A percentile compares a stretch with the other conserved stretches of the same genome.
These are phyloP conservation scores for Pseudomugil tenellus DNA, from an alignment of 2,797 vertebrate genomes.

Conservation along the genomic window DNA sequence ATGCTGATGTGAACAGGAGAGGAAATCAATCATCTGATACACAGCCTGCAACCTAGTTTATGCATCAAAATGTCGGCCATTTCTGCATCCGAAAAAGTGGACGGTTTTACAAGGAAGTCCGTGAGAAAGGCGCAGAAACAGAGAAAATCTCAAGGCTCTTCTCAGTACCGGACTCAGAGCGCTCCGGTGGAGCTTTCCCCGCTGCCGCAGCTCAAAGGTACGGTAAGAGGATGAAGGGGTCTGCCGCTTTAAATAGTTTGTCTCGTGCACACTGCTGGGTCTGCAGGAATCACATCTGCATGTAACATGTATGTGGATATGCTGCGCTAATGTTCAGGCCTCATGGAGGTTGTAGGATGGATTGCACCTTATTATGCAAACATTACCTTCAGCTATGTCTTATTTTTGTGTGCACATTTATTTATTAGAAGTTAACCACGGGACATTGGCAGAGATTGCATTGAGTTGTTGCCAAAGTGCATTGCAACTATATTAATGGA, in stretches of 20 bases:
- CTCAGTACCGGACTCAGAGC: conserved; percentile 92
- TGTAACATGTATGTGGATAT: background rate
- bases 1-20: conserved; percentile 56
- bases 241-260: conserved; percentile 53
- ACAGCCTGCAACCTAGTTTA: conserved; percentile 48
- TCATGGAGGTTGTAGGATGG: background rate
- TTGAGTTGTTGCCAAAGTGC: conserved; percentile 7
- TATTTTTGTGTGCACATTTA: background rate
- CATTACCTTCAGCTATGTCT: background rate
- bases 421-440: conserved; percentile 7
- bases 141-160: conserved; percentile 93
- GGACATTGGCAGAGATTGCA: background rate
- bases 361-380: background rate
- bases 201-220: conserved; percentile 95
- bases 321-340: background rate
- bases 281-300: conserved; percentile 1
- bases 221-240: conserved; percentile 76
- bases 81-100: conserved; percentile 97
- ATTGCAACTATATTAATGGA: background rate
- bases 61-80: conserved; percentile 90
- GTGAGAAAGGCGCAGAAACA: conserved; percentile 95
- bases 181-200: conserved; percentile 89
- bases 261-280: conserved; percentile 15
- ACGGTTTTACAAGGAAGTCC: conserved; percentile 97
- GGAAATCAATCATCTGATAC: conserved; percentile 40